A percentile compares a stretch with the other conserved stretches of the same genome.
These are phyloP conservation scores for Peromyscus leucopus DNA, from an alignment of 2,113 vertebrate genomes.

Conservation along the genomic window DNA sequence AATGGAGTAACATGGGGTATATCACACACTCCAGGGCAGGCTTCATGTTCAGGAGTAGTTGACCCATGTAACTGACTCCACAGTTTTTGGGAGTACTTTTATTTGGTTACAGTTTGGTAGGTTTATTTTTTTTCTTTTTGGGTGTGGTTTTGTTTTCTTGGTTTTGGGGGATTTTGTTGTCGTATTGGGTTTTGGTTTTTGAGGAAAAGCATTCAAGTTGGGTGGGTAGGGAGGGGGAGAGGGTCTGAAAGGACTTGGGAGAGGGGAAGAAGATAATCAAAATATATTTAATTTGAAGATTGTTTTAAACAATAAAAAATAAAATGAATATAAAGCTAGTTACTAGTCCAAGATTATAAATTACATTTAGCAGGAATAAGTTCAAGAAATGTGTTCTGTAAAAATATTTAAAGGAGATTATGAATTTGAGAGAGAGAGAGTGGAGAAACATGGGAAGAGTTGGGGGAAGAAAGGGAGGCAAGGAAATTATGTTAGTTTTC, in stretches of 20 bases:
- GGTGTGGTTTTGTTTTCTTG: neutral
- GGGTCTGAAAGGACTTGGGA: neutral
- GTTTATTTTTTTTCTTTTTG: neutral
- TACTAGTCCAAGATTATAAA: neutral
- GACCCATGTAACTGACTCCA: neutral
- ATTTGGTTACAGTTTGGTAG: neutral
- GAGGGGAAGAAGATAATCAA: neutral
- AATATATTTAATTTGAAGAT: neutral
- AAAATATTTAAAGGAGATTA: neutral
- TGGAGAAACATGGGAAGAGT: neutral
- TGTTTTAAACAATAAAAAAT: neutral
- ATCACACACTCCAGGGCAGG: neutral
- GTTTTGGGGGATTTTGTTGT: neutral
- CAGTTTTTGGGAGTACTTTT: neutral
- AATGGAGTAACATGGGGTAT: neutral
- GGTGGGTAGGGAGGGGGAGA: neutral
- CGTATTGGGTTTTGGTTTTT: neutral
- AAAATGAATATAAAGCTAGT: conserved; percentile 2
- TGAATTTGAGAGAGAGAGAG: neutral
- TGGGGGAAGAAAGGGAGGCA: neutral
- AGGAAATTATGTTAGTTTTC: neutral
- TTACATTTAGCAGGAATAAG: neutral
- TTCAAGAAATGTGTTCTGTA: conserved; percentile 3
- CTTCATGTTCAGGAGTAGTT: neutral
- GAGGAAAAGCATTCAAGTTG: neutral